Percentiles rank a stretch among this genome's conserved stretches.
Evolutionary conservation across 2,888 invertebrate species (phyloP).

Genomic region (Eupithecia inturbata): DNA sequence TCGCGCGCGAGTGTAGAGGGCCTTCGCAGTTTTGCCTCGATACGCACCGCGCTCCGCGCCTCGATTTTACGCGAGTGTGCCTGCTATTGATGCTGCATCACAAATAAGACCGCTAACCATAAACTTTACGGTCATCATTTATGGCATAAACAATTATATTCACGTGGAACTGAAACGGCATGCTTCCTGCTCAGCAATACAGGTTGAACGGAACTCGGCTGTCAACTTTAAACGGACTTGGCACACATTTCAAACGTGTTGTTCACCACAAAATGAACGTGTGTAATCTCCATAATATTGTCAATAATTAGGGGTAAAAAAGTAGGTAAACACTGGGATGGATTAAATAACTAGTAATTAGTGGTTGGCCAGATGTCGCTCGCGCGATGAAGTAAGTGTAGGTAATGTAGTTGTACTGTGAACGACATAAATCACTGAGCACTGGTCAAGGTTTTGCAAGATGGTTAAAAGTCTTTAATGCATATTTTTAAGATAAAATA

Average conservation of each 20-base stretch:
- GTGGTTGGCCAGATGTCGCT: not conserved
- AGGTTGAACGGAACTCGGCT: not conserved
- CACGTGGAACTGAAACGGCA: not conserved
- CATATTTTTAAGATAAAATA: too few species aligned
- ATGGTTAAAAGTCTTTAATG: too few species aligned
- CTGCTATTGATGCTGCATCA: too few species aligned
- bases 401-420: not conserved
- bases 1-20: too few species aligned
- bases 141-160: not conserved
- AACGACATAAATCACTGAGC: not conserved
- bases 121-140: not conserved
- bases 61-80: too few species aligned
- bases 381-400: not conserved
- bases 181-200: not conserved
- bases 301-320: not conserved
- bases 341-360: not conserved
- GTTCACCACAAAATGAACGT: not conserved
- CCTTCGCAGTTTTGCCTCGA: too few species aligned
- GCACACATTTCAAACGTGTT: conserved; percentile 1
- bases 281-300: not conserved
- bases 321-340: not conserved
- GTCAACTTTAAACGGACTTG: not conserved
- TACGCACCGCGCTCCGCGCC: too few species aligned
- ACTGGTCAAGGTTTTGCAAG: too few species aligned
- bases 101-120: not conserved